A percentile compares a stretch with the other conserved stretches of the same genome.
Evolutionary conservation across 2,888 invertebrate species (phyloP).

Genomic region (Ellobium chinense): DNA sequence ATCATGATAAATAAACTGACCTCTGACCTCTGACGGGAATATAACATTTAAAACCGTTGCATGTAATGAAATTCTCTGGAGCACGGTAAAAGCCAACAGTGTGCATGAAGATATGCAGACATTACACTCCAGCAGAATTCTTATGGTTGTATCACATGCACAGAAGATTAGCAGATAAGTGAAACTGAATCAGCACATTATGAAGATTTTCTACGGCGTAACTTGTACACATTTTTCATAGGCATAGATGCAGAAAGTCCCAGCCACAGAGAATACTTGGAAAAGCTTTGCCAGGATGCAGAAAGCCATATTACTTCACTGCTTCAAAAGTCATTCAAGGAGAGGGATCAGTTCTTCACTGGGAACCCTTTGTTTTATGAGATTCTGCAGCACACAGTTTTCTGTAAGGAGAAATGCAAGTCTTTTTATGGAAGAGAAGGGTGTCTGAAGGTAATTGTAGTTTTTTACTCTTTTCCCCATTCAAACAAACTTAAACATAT

Average conservation of each 20-base stretch:
- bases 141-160: no score
- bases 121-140: no score
- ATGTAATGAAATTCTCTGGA: no score
- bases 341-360: constrained; percentile 80
- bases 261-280: constrained; percentile 85
- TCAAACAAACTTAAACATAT: not conserved
- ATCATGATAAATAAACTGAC: no score
- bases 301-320: constrained; percentile 85
- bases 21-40: no score
- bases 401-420: constrained; percentile 69
- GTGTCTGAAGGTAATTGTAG: constrained; percentile 79
- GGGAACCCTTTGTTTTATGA: constrained; percentile 82
- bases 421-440: constrained; percentile 71
- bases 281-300: constrained; percentile 84
- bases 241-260: constrained; percentile 81
- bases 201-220: no score
- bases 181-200: no score
- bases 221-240: no score
- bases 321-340: constrained; percentile 81
- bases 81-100: no score
- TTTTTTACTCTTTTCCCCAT: not conserved
- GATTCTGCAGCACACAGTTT: constrained; percentile 70
- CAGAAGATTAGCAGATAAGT: no score
- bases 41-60: no score
- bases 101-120: no score